Base-by-base conservation (phyloP, 2,888 invertebrate genomes). In the Andrena hattorfiana region DNA sequence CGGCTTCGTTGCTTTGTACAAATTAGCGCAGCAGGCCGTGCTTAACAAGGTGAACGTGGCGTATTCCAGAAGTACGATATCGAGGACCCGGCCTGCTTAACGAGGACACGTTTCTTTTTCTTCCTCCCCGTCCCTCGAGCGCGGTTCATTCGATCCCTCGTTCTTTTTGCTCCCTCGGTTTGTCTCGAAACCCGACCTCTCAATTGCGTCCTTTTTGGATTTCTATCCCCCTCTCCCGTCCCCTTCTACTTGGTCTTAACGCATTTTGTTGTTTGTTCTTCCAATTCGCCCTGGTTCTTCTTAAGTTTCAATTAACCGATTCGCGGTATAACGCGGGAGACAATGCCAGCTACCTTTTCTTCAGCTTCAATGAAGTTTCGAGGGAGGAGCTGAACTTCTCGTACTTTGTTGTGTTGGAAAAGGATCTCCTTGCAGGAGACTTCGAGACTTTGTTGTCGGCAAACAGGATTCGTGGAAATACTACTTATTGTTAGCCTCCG, bases 1-100 rank as follows among this genome's bases (percentile, higher is more conserved):
- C 72, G 72, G 76, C 70, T 59, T 59, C 7, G 67, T n/a, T 72
- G 69, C 83, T 86, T 88, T 87, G 85, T 88, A 85, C 69, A 80
- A 86, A 86, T 87, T 87, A 88, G 87, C 71, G 83, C 88, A 85
- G 60, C 77, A 66, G 68, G 66, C 75, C 88, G 83, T 87, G 67
- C 60, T 83, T 86, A 86, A 86, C 77, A 77, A 81, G 86, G 67
- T 77, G 73, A 74, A 69, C 78, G 67, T 72, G 77, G 64, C 76
- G 62, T 76, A 56, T 68, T 75, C 62, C 70, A 79, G 76, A 77
- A 76, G 70, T 67, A 77, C 66, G 71, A 77, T 81, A 84, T 85
- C 87, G 64, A 83, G 79, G 71, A 77, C 32, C 54, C 64, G 70
- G 26, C 63, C 77, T 56, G 63, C 20, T 67, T 76, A 83, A 87